Evolutionary conservation across 2,797 vertebrate genomes (phyloP).

Genomic region (Spatula clypeata): DNA sequence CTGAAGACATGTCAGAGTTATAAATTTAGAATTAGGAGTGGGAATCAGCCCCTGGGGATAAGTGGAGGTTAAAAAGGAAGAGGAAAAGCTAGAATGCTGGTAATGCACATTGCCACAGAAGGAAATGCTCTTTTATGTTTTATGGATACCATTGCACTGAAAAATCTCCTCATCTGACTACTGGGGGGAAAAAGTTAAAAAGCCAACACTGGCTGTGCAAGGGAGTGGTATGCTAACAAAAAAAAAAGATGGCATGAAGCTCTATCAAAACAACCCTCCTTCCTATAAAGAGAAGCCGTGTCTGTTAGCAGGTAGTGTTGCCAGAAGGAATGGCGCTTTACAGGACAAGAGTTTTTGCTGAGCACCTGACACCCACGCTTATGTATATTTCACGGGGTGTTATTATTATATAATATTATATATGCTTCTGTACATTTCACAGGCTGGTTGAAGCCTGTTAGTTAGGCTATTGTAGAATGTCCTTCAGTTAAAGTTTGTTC

Average conservation of each 20-base stretch:
- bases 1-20: neutral
- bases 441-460: accelerated
- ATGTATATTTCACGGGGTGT: too few relatives aligned
- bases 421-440: too few relatives aligned
- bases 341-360: too few relatives aligned
- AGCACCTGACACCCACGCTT: too few relatives aligned
- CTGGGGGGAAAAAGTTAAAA: too few relatives aligned
- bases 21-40: neutral
- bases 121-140: neutral
- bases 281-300: neutral
- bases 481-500: accelerated
- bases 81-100: neutral
- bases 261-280: neutral
- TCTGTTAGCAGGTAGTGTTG: neutral
- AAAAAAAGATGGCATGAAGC: too few relatives aligned
- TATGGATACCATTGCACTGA: neutral
- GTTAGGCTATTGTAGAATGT: neutral
- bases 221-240: neutral
- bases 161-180: neutral
- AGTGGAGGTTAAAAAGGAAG: neutral
- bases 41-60: neutral
- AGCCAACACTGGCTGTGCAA: neutral
- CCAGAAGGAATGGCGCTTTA: neutral
- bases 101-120: neutral
- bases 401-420: too few relatives aligned